Evolutionary conservation across 2,888 invertebrate species (phyloP).

Genomic region (Ophraella communa): DNA sequence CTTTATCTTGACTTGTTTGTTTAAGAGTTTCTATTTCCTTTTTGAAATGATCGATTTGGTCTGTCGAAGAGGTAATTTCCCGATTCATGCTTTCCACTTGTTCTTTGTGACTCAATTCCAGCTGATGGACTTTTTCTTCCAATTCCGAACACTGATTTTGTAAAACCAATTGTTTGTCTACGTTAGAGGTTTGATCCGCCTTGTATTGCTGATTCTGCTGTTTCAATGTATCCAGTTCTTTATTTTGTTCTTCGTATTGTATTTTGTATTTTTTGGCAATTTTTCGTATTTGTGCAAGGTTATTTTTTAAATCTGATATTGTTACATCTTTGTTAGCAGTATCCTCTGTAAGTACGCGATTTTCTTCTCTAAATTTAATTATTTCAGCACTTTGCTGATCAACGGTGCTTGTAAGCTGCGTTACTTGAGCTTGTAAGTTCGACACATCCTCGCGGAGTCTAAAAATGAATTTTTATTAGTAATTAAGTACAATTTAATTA

Average conservation of each 20-base stretch:
- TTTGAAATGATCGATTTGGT: slow-evolving; percentile 65
- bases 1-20: slow-evolving; percentile 57
- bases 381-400: slow-evolving; percentile 61
- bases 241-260: slow-evolving; percentile 78
- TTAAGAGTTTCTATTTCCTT: slow-evolving; percentile 60
- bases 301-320: slow-evolving; percentile 63
- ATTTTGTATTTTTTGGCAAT: slow-evolving; percentile 93
- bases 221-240: slow-evolving; percentile 64
- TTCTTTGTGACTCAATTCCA: slow-evolving; percentile 60
- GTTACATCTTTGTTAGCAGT: slow-evolving; percentile 70
- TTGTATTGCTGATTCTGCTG: slow-evolving; percentile 58
- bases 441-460: slow-evolving; percentile 70
- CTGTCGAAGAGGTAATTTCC: slow-evolving; percentile 57
- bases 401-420: slow-evolving; percentile 68
- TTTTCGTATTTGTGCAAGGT: slow-evolving; percentile 70
- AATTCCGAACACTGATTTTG: slow-evolving; percentile 62
- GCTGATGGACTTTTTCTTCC: slow-evolving; percentile 56
- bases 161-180: slow-evolving; percentile 61
- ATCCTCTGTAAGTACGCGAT: slow-evolving; percentile 70
- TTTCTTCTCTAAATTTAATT: slow-evolving; percentile 65
- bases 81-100: slow-evolving; percentile 60
- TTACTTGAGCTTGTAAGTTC: slow-evolving; percentile 65
- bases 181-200: slow-evolving; percentile 60
- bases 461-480: background rate
- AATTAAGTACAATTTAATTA: background rate